Base-by-base conservation (phyloP, 2,888 invertebrate species). In the Hemaris fuciformis region DNA sequence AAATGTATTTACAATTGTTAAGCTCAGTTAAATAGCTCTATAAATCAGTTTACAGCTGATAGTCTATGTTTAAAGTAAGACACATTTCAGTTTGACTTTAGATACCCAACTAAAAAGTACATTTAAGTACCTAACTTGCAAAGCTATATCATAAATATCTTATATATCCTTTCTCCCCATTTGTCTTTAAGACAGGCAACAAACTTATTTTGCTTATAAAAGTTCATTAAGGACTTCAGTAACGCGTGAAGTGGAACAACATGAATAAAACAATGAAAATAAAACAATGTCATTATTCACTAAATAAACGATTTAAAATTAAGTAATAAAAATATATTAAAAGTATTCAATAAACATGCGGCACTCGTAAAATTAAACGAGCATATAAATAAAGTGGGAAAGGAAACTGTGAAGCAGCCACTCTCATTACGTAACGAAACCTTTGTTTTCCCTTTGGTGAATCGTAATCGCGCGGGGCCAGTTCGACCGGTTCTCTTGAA, bases 401-500 rank as follows among this genome's bases (percentile, higher is more conserved):
- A 10, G 8, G 31, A 53, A 53, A 31, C 31, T 48, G 7, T 7
- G 25, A 38, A 38, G n/a, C n/a, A 3, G n/a, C 25, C 48, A 15
- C 25, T 31, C 23, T 46, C 13, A 31, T 53, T 53, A 53, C 53
- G 53, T 10, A 53, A 53, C 53, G 18, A 15, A 31, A 8, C 53
- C 31, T 53, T 53, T 53, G 53, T 53, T 53, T 53, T 53, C 53
- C 27, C 27, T 31, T 53, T 18, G 31, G 53, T 53, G 53, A 31
- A 18, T 10, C 31, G 31, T 53, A 31, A 53, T 31, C 31, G 53
- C 5, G 10, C 38, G 38, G 27, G 27, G 31, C 31, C 53, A 53
- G 27, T 31, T 10, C 18, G 18, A 18, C 53, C 53, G 31, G 53
- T 53, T 25, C 5, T n/a, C 23, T 46, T 27, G 53, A 31, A 31